Evolutionary conservation across 2,888 invertebrate genomes (phyloP), one percentile per base, ranked within the genome.

Genomic region (Lochmaea crataegi): DNA sequence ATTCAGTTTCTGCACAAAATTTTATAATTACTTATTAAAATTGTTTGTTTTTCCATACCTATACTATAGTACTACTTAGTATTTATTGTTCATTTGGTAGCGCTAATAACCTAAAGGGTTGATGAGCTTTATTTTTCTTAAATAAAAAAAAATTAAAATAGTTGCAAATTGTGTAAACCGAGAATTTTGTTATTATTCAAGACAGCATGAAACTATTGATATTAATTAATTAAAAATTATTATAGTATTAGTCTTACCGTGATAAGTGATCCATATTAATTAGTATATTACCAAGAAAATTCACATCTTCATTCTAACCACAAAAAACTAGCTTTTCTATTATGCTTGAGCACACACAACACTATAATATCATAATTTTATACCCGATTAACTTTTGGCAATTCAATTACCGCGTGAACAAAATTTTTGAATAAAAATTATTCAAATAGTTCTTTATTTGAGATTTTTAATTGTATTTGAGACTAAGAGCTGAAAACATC

Each of bases 401-500:
- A 45, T 16, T 51, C 7, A 14, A n/a, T 51, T 2, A 51, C 4
- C 16, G 16, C 7, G 16, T 10, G 4, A 16, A 4, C 2, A 53
- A 10, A 22, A 22, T 22, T 53, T 53, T 53, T 9, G 16, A 10
- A 4, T 12, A 18, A 53, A 16, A 53, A 53, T 18, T 18, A 9
- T 53, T 53, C 16, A 10, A 18, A 53, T 4, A 53, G 2, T 10
- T 16, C 10, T 18, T 10, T 16, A 18, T 18, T 53, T 9, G 10
- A 53, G n/a, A 10, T 18, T 18, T 53, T 16, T 53, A 10, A 53
- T 53, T 38, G 2, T n/a, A 72, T 74, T 68, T 14, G 56, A 56
- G 53, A 53, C 16, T 26, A 26, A n/a, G 53, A 76, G 72, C 79
- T 80, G 79, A 81, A 82, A 83, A 81, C 83, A 82, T 83, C 83